Conservation (phyloP, 2,113 vertebrate species). For the Microtus oregoni region DNA sequence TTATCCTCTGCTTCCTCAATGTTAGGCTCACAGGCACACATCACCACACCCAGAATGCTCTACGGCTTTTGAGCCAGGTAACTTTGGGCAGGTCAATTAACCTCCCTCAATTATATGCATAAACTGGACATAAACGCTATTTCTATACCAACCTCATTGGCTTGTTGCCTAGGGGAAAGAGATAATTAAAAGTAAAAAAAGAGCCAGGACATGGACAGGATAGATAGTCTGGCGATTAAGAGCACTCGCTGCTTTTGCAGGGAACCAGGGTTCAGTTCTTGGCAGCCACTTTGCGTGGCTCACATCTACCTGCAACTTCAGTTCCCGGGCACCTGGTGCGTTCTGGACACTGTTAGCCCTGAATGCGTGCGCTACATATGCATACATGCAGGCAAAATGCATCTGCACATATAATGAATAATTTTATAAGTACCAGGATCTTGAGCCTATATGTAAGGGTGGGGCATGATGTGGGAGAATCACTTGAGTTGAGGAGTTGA, state of each 20-base stretch:
- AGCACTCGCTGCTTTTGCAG: neutral
- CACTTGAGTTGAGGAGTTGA: neutral
- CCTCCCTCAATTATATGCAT: neutral
- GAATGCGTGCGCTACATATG: neutral
- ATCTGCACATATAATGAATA: neutral
- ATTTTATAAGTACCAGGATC: neutral
- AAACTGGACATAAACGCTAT: conserved; percentile 12
- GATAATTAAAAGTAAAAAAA: conserved; percentile 19
- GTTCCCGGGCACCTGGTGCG: neutral
- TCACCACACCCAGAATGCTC: neutral
- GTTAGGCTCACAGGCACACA: neutral
- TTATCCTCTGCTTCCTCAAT: neutral
- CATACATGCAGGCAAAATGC: neutral
- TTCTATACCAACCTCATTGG: conserved; percentile 15
- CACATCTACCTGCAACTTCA: neutral
- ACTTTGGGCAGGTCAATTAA: conserved; percentile 1
- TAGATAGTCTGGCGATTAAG: neutral
- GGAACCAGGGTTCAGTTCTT: no score
- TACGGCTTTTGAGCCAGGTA: neutral
- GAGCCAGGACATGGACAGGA: neutral
- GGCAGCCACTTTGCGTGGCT: neutral
- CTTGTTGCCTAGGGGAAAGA: neutral
- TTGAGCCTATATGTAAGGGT: neutral
- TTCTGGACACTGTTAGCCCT: neutral
- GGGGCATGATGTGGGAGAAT: neutral